Base-by-base conservation (phyloP, 2,797 vertebrate genomes). In the Babyrousa celebensis region DNA sequence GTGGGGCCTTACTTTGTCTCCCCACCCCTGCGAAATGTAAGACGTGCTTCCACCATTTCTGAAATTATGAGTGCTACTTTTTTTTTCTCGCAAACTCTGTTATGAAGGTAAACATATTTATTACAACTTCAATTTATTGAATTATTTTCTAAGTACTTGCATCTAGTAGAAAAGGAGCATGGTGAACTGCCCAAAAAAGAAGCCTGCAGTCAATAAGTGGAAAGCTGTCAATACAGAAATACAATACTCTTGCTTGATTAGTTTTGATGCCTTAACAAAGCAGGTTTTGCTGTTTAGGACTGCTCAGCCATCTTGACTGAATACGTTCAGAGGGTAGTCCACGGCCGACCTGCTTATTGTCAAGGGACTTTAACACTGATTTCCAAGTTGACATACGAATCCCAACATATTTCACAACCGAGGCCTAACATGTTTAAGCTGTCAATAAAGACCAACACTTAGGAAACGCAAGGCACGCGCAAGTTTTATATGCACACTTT, bases 271-370 rank as follows among this genome's bases (percentile, higher is more conserved):
- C 21, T 75, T 89, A 90, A 96, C 94, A 96, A 94, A 96, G 94
- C 94, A 89, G 93, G 89, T 91, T 93, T 97, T 43, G 80, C 87
- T 82, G 6, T 95, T 96, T 90, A 65, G 94, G 71, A 68, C 5
- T 2, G 52, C 93, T 97, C 94, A 94, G 96, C 89, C 94, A 95
- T 97, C 84, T 97, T 97, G 95, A 40, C 29, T 79, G 91, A 79
- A 60, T n/a, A 43, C 18, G 12, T 60, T 29, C 62, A 16, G 77
- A 92, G 43, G 65, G 79, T 27, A 60, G 74, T 18, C 89, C 83
- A 89, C n/a, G 43, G 43, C 43, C 43, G 32, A 88, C 85, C 54
- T 43, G 84, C 63, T 94, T 60, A 52, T 27, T 78, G 91, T 58
- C 87, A 71, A 71, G 71, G 43, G 23, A 60, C 68, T 63, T 78